Conservation (phyloP, 2,888 invertebrate species). For the Miltochrista miniata region DNA sequence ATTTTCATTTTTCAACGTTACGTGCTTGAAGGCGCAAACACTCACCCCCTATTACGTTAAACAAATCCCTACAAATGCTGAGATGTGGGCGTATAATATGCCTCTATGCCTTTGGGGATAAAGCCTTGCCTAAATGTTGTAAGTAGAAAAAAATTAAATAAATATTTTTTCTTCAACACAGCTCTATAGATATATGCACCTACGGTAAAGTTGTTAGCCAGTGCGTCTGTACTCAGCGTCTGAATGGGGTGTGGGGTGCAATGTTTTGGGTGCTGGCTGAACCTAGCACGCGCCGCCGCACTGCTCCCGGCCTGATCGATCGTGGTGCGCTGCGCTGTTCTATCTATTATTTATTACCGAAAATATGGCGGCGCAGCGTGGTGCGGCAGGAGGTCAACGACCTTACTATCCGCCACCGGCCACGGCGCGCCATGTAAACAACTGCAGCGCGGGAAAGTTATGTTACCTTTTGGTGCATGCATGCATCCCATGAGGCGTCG, state of each 20-base stretch:
- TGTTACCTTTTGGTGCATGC: constrained; percentile 36
- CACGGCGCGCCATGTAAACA: constrained; percentile 67
- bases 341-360: constrained; percentile 80
- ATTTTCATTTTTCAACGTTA: no score
- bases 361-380: constrained; percentile 78
- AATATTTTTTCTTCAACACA: not conserved
- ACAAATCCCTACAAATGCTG: no score
- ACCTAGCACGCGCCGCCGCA: constrained; percentile 66
- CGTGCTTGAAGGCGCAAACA: no score
- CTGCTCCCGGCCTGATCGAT: constrained; percentile 67
- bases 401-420: constrained; percentile 53
- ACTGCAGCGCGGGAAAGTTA: constrained; percentile 72
- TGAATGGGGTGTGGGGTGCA: constrained; percentile 49
- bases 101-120: no score
- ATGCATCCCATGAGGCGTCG: constrained; percentile 17
- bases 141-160: not conserved
- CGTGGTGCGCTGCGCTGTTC: constrained; percentile 70
- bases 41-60: no score
- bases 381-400: constrained; percentile 70
- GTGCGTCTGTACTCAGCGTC: constrained; percentile 22
- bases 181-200: not conserved
- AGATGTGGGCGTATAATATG: no score
- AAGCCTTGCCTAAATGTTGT: no score
- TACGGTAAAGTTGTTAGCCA: constrained; percentile 26
- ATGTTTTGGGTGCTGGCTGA: constrained; percentile 64